These are phyloP conservation scores for Symphodus melops DNA, from an alignment of 2,113 vertebrate genomes.

Conservation along the genomic window DNA sequence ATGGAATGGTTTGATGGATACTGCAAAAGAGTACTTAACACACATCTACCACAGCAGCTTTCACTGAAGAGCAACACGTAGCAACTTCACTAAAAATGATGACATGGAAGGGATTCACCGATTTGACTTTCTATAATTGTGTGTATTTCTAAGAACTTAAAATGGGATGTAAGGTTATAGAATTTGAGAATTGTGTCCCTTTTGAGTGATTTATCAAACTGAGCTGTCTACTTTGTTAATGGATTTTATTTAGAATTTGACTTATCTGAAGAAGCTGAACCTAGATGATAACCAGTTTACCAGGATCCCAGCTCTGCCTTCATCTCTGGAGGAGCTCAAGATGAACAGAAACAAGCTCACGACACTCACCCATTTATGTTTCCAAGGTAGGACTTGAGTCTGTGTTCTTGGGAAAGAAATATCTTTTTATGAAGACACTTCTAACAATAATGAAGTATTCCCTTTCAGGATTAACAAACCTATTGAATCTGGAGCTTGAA, in stretches of 20 bases:
- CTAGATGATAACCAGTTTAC: slow-evolving; percentile 82
- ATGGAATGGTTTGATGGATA: slow-evolving; percentile 51
- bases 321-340: slow-evolving; percentile 83
- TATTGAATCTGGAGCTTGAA: slow-evolving; percentile 82
- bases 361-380: slow-evolving; percentile 72
- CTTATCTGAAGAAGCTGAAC: slow-evolving; percentile 79
- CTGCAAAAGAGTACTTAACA: slow-evolving; percentile 53
- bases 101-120: slow-evolving; percentile 43
- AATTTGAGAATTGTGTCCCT: slow-evolving; percentile 25
- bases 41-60: slow-evolving; percentile 54
- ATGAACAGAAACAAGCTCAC: slow-evolving; percentile 81
- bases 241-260: slow-evolving; percentile 63
- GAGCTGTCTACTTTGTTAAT: not conserved
- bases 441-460: not conserved
- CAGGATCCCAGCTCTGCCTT: slow-evolving; percentile 77
- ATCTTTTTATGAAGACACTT: not conserved
- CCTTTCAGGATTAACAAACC: slow-evolving; percentile 78
- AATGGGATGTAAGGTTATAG: slow-evolving; percentile 38
- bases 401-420: not conserved
- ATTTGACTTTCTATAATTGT: slow-evolving; percentile 32
- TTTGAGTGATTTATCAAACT: slow-evolving; percentile 40
- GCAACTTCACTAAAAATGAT: slow-evolving; percentile 68
- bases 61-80: slow-evolving; percentile 43
- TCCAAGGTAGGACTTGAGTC: slow-evolving; percentile 72
- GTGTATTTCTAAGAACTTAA: slow-evolving; percentile 45